Evolutionary conservation across 2,113 vertebrate species (phyloP), one percentile per base, ranked within the genome.

Genomic region (Paramisgurnus dabryanus): DNA sequence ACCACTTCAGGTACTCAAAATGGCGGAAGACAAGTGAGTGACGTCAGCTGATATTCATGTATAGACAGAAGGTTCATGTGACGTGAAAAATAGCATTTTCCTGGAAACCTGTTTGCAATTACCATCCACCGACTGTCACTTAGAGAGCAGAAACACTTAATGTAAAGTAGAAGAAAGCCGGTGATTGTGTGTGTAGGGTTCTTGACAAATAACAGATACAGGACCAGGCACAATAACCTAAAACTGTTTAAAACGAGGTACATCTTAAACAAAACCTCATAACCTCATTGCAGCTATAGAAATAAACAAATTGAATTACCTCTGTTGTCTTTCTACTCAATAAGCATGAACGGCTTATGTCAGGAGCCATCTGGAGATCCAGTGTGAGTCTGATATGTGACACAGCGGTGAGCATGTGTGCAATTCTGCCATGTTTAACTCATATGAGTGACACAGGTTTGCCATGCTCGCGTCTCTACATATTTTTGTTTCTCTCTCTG

Each of bases 181-280:
- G 49, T 9, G 3, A 71, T 10, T 55, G 49, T 11, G 17, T 11
- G 17, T 43, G 43, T 68, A 47, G 43, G 17, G 39, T 72, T 22
- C 53, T 18, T 7, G 10, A 43, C 34, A 34, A 34, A 58, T 58
- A 13, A 7, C 34, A 71, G 22, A 53, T 18, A 18, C 53, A 72
- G 17, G 34, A 72, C 57, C 34, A 58, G 69, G 9, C 50, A 58
- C 3, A 17, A 7, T 0, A 72, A 40, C 41, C 34, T 41, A 10
- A 41, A 41, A 72, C 41, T 58, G 69, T 58, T 72, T 58, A 58
- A 58, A 57, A 58, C 40, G 34, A 71, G 15, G 55, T 18, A 55
- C 10, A 18, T 72, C 15, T 41, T 58, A 10, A 4, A 43, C 69
- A 72, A 72, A 72, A 58, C 15, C 18, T 2, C 0, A 34, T 11